phyloP scores from a whole-genome alignment of 2,888 invertebrate genomes.

The Hirtodrosophila duncani region DNA sequence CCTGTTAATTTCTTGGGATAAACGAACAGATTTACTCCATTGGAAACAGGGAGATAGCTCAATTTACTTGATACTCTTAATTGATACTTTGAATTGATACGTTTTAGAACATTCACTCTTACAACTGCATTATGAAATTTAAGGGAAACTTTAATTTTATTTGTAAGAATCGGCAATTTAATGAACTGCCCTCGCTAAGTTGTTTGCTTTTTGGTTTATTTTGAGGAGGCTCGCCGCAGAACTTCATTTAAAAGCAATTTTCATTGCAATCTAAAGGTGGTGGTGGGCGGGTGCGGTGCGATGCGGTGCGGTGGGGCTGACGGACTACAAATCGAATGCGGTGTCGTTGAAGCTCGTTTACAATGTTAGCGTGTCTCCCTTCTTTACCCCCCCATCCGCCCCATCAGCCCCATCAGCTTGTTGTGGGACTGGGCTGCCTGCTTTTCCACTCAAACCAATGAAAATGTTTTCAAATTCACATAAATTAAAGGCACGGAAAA shows the following conservation, averaged over 20 bases:
- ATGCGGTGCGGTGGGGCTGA: not conserved
- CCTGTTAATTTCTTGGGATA: too few relatives aligned
- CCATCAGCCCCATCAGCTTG: slow-evolving; percentile 8
- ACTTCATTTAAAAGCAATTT: slow-evolving; percentile 63
- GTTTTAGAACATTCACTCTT: too few relatives aligned
- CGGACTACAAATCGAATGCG: slow-evolving; percentile 37
- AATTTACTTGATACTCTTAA: too few relatives aligned
- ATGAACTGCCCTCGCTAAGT: not conserved
- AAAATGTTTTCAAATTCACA: slow-evolving; percentile 58
- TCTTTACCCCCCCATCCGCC: not conserved
- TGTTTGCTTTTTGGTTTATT: slow-evolving; percentile 17
- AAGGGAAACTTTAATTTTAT: too few relatives aligned
- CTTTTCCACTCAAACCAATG: slow-evolving; percentile 11
- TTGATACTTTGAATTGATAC: too few relatives aligned
- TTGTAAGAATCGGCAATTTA: too few relatives aligned
- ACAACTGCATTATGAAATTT: too few relatives aligned
- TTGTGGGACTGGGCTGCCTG: slow-evolving; percentile 15
- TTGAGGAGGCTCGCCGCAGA: slow-evolving; percentile 22
- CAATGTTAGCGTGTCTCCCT: slow-evolving; percentile 19
- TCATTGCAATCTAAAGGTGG: slow-evolving; percentile 35
- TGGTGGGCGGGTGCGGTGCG: not conserved
- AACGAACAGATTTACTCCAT: too few relatives aligned
- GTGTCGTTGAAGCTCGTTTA: slow-evolving; percentile 29
- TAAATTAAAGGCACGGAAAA: slow-evolving; percentile 66
- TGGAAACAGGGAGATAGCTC: too few relatives aligned